phyloP scores from a whole-genome alignment of 2,113 vertebrate species.

The Notothenia rossii region DNA sequence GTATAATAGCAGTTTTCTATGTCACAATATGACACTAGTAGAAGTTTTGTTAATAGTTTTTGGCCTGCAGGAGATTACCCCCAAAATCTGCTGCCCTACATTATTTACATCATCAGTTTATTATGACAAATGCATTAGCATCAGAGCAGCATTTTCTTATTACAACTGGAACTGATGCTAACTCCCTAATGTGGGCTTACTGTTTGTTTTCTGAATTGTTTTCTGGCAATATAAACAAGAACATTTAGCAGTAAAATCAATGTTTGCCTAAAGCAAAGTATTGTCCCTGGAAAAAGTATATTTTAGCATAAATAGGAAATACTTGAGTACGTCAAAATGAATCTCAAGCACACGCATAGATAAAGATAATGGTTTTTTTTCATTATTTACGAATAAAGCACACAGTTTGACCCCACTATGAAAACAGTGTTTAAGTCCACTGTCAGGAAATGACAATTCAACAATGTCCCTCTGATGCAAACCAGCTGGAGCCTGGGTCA shows the following conservation, averaged over 20 bases:
- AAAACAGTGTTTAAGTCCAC: not conserved
- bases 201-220: not conserved
- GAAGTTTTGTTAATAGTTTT: not conserved
- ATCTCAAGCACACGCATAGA: not conserved
- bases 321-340: not conserved
- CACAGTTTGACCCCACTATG: not conserved
- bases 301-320: not conserved
- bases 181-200: not conserved
- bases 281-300: not conserved
- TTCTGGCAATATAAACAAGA: not conserved
- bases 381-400: not conserved
- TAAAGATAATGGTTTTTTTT: not conserved
- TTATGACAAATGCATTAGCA: not conserved
- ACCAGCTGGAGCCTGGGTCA: not conserved
- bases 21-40: not conserved
- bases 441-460: conserved; percentile 11
- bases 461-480: conserved; percentile 14
- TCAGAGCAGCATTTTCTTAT: not conserved
- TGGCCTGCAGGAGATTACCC: not conserved
- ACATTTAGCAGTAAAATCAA: not conserved
- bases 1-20: not conserved
- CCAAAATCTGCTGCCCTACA: not conserved
- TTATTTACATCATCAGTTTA: not conserved
- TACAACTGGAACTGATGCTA: not conserved
- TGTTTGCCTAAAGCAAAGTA: not conserved